Evolutionary conservation across 2,113 vertebrate genomes (phyloP), one percentile per base, ranked within the genome.

Genomic region (Nycticorax nycticorax): DNA sequence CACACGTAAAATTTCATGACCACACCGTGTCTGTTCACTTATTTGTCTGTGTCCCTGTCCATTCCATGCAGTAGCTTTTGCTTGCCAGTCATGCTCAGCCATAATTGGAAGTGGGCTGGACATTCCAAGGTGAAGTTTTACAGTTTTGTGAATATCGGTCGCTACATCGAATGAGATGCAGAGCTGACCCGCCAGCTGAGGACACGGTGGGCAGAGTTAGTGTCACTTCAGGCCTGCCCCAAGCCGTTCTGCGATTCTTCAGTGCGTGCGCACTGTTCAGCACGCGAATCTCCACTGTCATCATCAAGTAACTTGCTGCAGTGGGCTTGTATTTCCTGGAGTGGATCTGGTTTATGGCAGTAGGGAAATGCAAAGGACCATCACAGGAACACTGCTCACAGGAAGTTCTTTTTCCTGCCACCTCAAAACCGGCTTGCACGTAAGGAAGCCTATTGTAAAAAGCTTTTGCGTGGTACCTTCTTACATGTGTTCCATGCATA

Each of bases 241-340:
- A 7, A 39, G 73, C 15, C 22, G 32, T 79, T 80, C 21, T 72
- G 8, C 0, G 4, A 7, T 57, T 56, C 30, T 28, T 69, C 24
- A 22, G 15, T 3, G 3, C 24, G 41, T 35, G 24, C 1, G 8
- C 1, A 1, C 24, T 75, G n/a, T 43, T 17, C 21, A 9, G 10
- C 30, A 47, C 13, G 24, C 50, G 0, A 6, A 6, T 32, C 32
- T 52, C 5, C 27, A 5, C 63, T 64, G 27, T 41, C 7, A n/a
- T 21, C 14, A 2, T 28, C 39, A 23, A 39, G 17, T 14, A 43
- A 6, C 14, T n/a, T 57, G 30, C 52, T 85, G 37, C 47, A 37
- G 11, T 73, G 55, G 22, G 6, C 26, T 63, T 37, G 7, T 63
- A 8, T 64, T 79, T 92, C 21, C 35, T 76, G 35, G 24, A 10